Conservation (phyloP, 2,797 vertebrate genomes). For the Phyllotis vaccarum region DNA sequence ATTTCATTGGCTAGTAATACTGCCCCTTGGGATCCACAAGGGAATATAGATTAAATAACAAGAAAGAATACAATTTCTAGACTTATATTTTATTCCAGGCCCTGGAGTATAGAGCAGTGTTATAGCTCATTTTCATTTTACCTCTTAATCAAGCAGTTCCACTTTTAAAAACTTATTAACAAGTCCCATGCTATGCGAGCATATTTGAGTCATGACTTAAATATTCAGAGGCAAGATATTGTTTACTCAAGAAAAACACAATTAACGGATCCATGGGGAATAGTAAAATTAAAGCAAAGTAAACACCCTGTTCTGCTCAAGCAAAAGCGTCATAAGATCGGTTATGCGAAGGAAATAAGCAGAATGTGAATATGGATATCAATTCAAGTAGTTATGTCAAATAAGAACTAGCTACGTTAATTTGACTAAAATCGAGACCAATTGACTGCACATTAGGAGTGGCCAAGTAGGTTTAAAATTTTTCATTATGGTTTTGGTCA, state of each 20-base stretch:
- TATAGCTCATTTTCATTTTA: not conserved
- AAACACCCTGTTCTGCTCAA: constrained; percentile 14
- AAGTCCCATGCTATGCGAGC: not conserved
- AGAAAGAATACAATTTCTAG: not conserved
- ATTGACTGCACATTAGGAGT: not conserved
- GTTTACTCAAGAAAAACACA: constrained; percentile 36
- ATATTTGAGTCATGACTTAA: constrained; percentile 61
- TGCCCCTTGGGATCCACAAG: not conserved
- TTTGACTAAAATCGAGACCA: not conserved
- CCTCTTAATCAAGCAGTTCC: constrained; percentile 55
- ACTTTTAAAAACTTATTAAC: constrained; percentile 29
- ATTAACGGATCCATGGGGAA: constrained; percentile 32
- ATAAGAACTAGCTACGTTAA: constrained; percentile 39
- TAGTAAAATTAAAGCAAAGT: constrained; percentile 74
- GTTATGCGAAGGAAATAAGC: constrained; percentile 46
- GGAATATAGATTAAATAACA: not conserved
- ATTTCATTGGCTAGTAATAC: not conserved
- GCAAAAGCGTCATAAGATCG: constrained; percentile 42
- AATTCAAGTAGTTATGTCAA: constrained; percentile 16
- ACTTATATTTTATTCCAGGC: constrained; percentile 33
- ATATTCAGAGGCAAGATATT: constrained; percentile 58
- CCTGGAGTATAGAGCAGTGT: not conserved
- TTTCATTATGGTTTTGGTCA: constrained; percentile 11
- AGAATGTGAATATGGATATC: constrained; percentile 25
- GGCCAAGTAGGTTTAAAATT: constrained; percentile 26